Evolutionary conservation across 2,797 vertebrate genomes (phyloP), one percentile per base, ranked within the genome.

Genomic region (Malacoctenus gilli): DNA sequence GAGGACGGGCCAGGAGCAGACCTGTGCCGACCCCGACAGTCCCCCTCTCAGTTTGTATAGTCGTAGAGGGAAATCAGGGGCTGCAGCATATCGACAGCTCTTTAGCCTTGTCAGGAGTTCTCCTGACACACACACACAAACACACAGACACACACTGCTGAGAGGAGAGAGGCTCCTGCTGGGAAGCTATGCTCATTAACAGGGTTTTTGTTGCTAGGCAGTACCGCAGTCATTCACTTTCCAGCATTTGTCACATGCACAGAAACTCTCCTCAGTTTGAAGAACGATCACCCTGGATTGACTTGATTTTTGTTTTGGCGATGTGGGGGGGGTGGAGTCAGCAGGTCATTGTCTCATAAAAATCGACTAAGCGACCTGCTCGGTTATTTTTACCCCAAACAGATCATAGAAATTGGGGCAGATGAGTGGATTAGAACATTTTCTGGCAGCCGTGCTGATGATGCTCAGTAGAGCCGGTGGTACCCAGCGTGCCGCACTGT

Each of bases 401-500:
- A 50, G 66, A 73, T 83, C 32, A 66, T 30, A 62, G 52, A 79
- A 84, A 81, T 68, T 75, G 64, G 75, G 75, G 56, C 82, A 74
- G 66, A 77, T 72, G 38, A 80, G 43, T 25, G 10, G 62, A 79
- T 68, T 59, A 23, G 39, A 58, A 34, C 63, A 18, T 37, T 30
- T 61, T 43, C 58, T 69, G 70, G 68, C 59, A 58, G 23, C 25
- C 22, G 25, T 4, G 3, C 20, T 34, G 20, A 30, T 64, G 9
- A 30, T 36, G 41, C 58, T 30, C 6, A n/a, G 1, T 31, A 14
- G 55, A 74, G 38, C 61, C 54, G 50, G 51, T 53, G 36, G 16
- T 51, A 68, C 50, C 53, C 64, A 30, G 66, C 82, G 39, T 25
- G 41, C 58, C 46, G 49, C 31, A 2, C 54, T 61, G 41, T 64